Percentiles rank a stretch among this genome's conserved stretches.
These are phyloP conservation scores for Mycteria americana DNA, from an alignment of 2,797 vertebrate species.

Conservation along the genomic window DNA sequence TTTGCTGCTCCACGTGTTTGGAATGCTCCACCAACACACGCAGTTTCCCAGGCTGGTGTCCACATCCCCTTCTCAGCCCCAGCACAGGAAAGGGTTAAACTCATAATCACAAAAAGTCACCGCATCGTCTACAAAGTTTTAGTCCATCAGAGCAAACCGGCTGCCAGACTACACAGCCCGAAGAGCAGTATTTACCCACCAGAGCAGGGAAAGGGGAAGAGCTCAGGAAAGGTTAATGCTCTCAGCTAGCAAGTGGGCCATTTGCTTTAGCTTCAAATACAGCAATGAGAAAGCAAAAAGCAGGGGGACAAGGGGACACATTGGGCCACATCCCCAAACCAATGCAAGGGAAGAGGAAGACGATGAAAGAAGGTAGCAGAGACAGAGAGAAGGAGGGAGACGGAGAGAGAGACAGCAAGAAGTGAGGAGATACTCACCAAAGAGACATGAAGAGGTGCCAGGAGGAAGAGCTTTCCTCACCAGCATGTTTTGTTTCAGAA, in stretches of 20 bases:
- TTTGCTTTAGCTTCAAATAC: neutral
- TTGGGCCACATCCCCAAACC: neutral
- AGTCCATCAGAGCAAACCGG: neutral
- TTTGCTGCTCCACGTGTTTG: accelerated
- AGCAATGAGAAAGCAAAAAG: neutral
- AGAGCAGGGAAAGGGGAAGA: neutral
- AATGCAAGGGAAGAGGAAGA: neutral
- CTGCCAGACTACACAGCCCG: accelerated
- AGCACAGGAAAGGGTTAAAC: neutral
- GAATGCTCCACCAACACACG: accelerated
- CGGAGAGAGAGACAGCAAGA: neutral
- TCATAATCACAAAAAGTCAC: neutral
- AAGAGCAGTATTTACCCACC: neutral
- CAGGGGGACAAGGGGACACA: neutral
- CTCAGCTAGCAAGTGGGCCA: neutral
- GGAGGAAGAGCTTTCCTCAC: conserved; percentile 98
- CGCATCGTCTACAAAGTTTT: neutral
- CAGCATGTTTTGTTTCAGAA: conserved; percentile 99
- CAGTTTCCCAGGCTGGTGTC: too few species aligned
- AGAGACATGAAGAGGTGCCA: conserved; percentile 94
- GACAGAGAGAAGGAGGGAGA: neutral
- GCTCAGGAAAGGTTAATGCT: neutral
- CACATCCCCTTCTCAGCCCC: neutral
- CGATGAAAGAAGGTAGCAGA: neutral
- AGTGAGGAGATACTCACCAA: conserved; percentile 90